A percentile compares a stretch with the other conserved stretches of the same genome.
Conservation (phyloP, 2,797 vertebrate genomes). For the Sebastes goodei region DNA sequence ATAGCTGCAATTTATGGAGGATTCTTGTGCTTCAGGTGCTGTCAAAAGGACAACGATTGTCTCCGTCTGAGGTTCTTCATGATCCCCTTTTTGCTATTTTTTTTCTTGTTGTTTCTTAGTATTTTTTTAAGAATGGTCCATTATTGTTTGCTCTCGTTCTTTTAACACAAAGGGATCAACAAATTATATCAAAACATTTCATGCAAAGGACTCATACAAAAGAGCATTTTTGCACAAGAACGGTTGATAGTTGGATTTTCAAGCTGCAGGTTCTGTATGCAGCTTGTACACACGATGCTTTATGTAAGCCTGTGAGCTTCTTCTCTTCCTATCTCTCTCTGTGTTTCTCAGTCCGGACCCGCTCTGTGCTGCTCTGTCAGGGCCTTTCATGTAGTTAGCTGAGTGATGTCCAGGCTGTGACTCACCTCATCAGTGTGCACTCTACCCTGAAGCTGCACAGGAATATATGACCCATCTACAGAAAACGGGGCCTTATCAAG, state of each 20-base stretch:
- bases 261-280: neutral
- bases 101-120: neutral
- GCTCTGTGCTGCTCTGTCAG: conserved; percentile 46
- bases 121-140: neutral
- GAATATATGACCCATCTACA: conserved; percentile 56
- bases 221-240: neutral
- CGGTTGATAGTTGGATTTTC: neutral
- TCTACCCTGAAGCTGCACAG: conserved; percentile 44
- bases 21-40: conserved; percentile 28
- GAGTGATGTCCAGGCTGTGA: conserved; percentile 52
- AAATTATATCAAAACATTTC: neutral
- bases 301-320: conserved; percentile 5
- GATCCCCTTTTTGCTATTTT: neutral
- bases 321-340: neutral
- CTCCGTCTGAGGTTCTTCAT: neutral
- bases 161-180: neutral
- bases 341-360: conserved; percentile 25
- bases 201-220: neutral
- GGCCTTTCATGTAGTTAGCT: conserved; percentile 56
- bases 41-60: conserved; percentile 16
- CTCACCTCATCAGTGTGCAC: conserved; percentile 59
- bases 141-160: neutral
- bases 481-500: conserved; percentile 55
- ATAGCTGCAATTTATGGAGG: conserved; percentile 13
- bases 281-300: conserved; percentile 4